phyloP scores from a whole-genome alignment of 2,797 vertebrate species.

The Malurus leucopterus region DNA sequence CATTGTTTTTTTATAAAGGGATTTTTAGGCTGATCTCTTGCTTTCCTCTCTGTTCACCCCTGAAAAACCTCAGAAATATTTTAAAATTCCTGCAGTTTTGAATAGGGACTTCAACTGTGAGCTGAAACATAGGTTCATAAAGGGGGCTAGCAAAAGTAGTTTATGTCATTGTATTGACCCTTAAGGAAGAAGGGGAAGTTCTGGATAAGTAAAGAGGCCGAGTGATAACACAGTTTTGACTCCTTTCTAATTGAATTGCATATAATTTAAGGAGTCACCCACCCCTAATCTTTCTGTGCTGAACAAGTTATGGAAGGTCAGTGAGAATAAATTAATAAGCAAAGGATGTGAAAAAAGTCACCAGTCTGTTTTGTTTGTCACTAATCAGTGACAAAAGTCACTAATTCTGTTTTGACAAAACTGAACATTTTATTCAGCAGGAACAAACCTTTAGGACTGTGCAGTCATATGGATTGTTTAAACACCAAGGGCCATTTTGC shows the following conservation, averaged over 20 bases:
- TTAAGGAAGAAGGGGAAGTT: not conserved
- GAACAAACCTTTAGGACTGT: not conserved
- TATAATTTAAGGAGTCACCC: not conserved
- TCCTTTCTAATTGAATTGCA: not conserved
- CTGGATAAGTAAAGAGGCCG: not conserved
- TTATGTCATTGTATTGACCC: not conserved
- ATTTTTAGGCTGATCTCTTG: not conserved
- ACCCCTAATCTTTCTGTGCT: not conserved
- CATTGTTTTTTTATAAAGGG: not conserved
- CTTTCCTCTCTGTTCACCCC: not conserved
- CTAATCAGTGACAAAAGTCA: too few relatives aligned
- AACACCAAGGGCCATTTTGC: not conserved
- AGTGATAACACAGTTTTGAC: not conserved
- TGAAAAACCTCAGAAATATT: not conserved
- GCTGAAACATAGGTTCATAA: not conserved
- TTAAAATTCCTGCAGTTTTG: not conserved
- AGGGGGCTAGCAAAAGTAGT: not conserved
- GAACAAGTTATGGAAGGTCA: not conserved
- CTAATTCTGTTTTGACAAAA: not conserved
- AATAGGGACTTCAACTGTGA: not conserved
- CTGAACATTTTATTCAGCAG: not conserved
- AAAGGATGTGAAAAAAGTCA: not conserved
- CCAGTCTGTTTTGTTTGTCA: not conserved
- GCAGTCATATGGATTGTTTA: not conserved
- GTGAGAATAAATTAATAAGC: not conserved